Conservation (phyloP, 1,140 invertebrate genomes). For the Camponotus floridanus region DNA sequence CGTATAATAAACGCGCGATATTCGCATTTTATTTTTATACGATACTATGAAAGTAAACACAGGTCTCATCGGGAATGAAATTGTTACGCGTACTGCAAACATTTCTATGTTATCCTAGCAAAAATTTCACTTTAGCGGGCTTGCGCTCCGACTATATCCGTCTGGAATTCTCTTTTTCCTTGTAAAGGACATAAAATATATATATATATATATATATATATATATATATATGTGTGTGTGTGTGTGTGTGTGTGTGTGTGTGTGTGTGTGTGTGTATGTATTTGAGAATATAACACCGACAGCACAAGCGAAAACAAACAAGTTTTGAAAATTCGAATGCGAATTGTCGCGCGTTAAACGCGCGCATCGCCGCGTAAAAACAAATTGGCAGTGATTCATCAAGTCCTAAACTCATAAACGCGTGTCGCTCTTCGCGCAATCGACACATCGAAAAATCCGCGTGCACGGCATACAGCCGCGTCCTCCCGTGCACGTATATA, state of each 20-base stretch:
- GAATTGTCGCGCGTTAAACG: background rate
- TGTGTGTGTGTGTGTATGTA: too few relatives aligned
- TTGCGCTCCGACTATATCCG: background rate
- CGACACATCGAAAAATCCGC: conserved; percentile 56
- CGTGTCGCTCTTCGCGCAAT: conserved; percentile 30
- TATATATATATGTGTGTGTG: too few relatives aligned
- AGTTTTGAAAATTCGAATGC: background rate
- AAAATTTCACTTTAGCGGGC: conserved; percentile 23
- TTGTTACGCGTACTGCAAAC: background rate
- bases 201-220: too few relatives aligned
- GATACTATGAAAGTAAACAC: conserved; percentile 5
- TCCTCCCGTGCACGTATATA: background rate
- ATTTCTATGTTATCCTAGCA: conserved; percentile 10
- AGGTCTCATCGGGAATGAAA: conserved; percentile 6
- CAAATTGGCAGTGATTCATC: conserved; percentile 48
- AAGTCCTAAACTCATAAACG: conserved; percentile 54
- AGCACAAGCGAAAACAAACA: too few relatives aligned
- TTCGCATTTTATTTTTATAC: conserved; percentile 34
- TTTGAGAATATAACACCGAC: background rate
- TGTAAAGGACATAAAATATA: background rate
- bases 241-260: too few relatives aligned
- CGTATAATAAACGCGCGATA: background rate
- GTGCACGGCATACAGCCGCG: conserved; percentile 29
- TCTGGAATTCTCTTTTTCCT: background rate
- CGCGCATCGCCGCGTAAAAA: conserved; percentile 30